Percentiles rank a stretch among this genome's conserved stretches.
Conservation (phyloP, 2,888 invertebrate species). For the Tinea pellionella region DNA sequence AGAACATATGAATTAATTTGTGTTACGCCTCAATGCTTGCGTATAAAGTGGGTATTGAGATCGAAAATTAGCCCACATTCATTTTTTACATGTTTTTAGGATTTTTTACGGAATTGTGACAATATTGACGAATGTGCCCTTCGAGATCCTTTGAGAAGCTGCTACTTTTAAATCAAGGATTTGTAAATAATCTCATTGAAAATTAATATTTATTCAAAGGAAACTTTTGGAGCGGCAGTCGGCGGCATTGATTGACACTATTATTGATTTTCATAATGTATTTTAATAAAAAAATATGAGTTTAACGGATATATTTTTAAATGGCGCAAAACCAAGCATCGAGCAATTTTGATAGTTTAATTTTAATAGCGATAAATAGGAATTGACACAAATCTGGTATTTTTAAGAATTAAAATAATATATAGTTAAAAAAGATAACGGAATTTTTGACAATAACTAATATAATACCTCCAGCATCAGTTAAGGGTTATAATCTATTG, state of each 20-base stretch:
- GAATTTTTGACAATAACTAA: background rate
- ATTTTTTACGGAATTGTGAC: constrained; percentile 42
- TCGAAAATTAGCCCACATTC: constrained; percentile 67
- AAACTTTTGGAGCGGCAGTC: constrained; percentile 35
- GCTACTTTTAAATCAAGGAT: constrained; percentile 38
- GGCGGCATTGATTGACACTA: constrained; percentile 49
- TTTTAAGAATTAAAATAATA: too few species aligned
- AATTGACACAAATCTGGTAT: too few species aligned
- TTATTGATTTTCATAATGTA: constrained; percentile 19
- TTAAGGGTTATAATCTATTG: constrained; percentile 44
- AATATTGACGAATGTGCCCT: constrained; percentile 64
- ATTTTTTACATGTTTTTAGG: constrained; percentile 29
- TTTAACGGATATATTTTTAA: background rate
- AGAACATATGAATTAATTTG: constrained; percentile 59
- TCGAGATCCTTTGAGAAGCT: constrained; percentile 24
- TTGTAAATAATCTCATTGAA: constrained; percentile 66
- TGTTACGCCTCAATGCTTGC: constrained; percentile 62
- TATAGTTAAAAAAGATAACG: too few species aligned
- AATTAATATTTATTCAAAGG: constrained; percentile 48
- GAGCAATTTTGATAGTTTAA: too few species aligned
- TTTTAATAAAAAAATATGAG: background rate
- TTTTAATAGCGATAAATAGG: too few species aligned
- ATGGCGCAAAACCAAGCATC: background rate
- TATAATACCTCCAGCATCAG: constrained; percentile 37
- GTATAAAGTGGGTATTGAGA: constrained; percentile 59